Evolutionary conservation across 30 jellyfish, hydroid and myxozoan species (phyloP), one percentile per base, ranked within the genome.

Genomic region (Aurelia sp.): DNA sequence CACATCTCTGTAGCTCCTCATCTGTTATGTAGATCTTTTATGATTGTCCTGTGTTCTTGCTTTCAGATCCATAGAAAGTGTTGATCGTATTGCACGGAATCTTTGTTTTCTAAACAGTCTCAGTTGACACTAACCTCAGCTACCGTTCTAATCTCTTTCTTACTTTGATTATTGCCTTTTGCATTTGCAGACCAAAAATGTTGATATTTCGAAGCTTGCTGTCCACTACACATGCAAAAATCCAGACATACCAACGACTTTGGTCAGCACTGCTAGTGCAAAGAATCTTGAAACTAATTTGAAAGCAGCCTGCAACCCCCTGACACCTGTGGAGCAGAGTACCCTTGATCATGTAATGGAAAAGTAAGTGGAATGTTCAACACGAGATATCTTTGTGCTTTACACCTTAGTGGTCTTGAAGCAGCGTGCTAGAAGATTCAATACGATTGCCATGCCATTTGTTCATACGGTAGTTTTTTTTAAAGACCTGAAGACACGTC

Each of bases 231-330:
- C 97, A 48, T 81, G 97, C 47, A 40, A 44, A 15, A 37, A 62
- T 11, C 82, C 87, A 3, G 94, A 74, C 44, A 74, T 89, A 30
- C 91, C 93, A 22, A 89, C 94, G 19, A 82, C 93, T 15, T 41
- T 89, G 47, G 97, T 80, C 70, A 78, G 92, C 15, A 89, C 97
- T 20, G 97, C 97, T 10, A 89, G 97, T 70, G 53, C 81, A 35
- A 70, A 57, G 27, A 89, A 89, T 48, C 79, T 89, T 10, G 73
- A 78, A 40, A 40, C 71, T 2, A 89, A 89, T 67, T 10, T 89
- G 41, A 57, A 74, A 30, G 82, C 91, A 18, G 89, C 87, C 21
- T 81, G 90, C 40, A 84, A 66, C 18, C 81, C 86, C 12, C 78
- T 89, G 23, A 40, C 89, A 33, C 58, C 82, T 6, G 37, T 41